Evolutionary conservation across 2,113 vertebrate species (phyloP).

Genomic region (Cromileptes altivelis): DNA sequence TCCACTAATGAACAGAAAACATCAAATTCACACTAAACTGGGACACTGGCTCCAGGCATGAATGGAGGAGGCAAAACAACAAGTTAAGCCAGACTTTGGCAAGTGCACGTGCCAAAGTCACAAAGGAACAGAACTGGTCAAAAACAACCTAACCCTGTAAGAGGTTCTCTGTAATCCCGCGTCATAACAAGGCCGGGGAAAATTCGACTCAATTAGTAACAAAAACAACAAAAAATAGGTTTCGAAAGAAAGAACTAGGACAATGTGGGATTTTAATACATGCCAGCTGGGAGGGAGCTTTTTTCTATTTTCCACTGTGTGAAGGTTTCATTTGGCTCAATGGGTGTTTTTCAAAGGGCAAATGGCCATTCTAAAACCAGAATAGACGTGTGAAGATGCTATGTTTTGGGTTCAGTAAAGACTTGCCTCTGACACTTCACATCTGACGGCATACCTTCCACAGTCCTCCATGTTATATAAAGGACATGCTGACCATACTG

Average conservation of each 20-base stretch:
- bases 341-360: constrained; percentile 51
- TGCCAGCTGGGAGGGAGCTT: constrained; percentile 47
- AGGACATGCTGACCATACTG: constrained; percentile 17
- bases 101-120: constrained; percentile 24
- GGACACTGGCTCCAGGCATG: background rate
- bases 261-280: constrained; percentile 51
- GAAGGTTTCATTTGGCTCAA: constrained; percentile 45
- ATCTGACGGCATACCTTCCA: constrained; percentile 29
- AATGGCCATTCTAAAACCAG: constrained; percentile 29
- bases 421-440: constrained; percentile 23
- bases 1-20: background rate
- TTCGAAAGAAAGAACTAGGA: constrained; percentile 42
- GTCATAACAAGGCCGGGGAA: constrained; percentile 41
- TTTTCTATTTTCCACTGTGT: constrained; percentile 49
- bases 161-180: constrained; percentile 43
- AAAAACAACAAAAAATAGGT: constrained; percentile 53
- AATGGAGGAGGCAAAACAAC: constrained; percentile 19
- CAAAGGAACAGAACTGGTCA: constrained; percentile 45
- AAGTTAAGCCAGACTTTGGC: constrained; percentile 41
- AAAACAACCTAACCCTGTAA: constrained; percentile 41
- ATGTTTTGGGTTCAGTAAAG: constrained; percentile 31
- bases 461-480: background rate
- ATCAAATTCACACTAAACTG: background rate
- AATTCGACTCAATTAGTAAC: constrained; percentile 45
- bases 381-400: constrained; percentile 45